A percentile compares a stretch with the other conserved stretches of the same genome.
Evolutionary conservation across 1,140 invertebrate species (phyloP).

Genomic region (Apis florea): DNA sequence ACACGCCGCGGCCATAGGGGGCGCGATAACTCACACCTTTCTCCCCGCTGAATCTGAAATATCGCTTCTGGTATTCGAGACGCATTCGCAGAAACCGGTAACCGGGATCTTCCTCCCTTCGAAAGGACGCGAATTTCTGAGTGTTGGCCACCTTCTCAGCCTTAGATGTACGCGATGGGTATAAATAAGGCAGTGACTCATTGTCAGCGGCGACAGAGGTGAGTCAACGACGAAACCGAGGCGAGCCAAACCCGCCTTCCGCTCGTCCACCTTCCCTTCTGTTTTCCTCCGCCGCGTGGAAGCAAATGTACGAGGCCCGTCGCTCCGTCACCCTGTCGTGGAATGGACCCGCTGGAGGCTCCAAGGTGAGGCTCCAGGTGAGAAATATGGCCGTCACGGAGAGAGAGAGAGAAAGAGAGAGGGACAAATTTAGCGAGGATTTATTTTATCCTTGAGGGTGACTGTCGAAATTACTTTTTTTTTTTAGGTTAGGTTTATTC

Average conservation of each 20-base stretch:
- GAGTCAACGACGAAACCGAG: conserved; percentile 69
- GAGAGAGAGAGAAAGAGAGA: too few species aligned
- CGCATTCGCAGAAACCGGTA: not conserved
- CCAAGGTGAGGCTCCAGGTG: conserved; percentile 21
- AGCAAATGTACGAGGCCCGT: conserved; percentile 51
- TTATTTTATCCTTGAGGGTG: conserved; percentile 24
- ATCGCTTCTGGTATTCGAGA: not conserved
- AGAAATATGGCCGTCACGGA: conserved; percentile 42
- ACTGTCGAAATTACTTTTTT: not conserved
- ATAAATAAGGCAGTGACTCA: conserved; percentile 73
- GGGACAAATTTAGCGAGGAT: conserved; percentile 37
- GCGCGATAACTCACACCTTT: conserved; percentile 36
- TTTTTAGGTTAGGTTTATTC: not conserved
- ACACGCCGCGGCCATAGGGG: conserved; percentile 13
- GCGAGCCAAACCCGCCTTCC: conserved; percentile 27
- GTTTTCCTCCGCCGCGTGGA: conserved; percentile 40
- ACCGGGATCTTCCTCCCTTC: not conserved
- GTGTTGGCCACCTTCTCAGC: too few species aligned
- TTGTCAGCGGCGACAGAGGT: conserved; percentile 55
- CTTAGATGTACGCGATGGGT: conserved; percentile 1
- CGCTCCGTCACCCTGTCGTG: conserved; percentile 57
- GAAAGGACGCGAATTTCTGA: not conserved
- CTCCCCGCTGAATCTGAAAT: conserved; percentile 24
- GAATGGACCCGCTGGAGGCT: conserved; percentile 8
- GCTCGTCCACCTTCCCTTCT: conserved; percentile 31